Evolutionary conservation across 2,113 vertebrate species (phyloP), one percentile per base, ranked within the genome.

Genomic region (Apteryx mantelli): DNA sequence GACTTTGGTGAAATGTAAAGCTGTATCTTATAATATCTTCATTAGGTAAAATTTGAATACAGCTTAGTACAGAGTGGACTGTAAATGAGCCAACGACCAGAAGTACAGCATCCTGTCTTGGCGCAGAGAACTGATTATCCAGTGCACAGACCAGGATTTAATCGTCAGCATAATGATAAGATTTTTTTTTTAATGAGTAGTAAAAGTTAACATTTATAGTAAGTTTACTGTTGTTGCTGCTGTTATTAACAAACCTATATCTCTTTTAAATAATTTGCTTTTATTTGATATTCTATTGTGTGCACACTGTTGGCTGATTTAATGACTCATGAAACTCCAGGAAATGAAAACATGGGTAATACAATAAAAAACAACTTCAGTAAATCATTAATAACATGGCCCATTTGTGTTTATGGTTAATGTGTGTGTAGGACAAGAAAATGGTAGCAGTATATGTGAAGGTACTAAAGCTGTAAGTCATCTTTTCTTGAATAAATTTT

Each of bases 291-390:
- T 96, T 94, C 44, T 88, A 21, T 83, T 70, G 11, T 63, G 14
- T 56, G 48, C 2, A 1, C 32, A 55, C 19, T 94, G 13, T 92
- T 97, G 64, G 28, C 42, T 96, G 68, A 96, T 89, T 96, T 97
- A 97, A 97, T 93, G 92, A 93, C 20, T 96, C 85, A 76, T 95
- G 92, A 96, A 97, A 88, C 42, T 76, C 82, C 77, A 93, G 85
- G 96, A 90, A 97, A 60, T 89, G 32, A 89, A 96, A 97, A 88
- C 36, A 82, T 17, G 32, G 32, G 56, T 82, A 91, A 94, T 86
- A 94, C 73, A 93, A 83, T 77, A 77, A 93, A 93, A 96, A 91
- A 5, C 48, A 92, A 50, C 32, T 68, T 25, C 53, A 63, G 61
- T 85, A 93, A 97, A 90, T 95, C 88, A 86, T 65, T 95, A 84